phyloP scores from a whole-genome alignment of 2,797 vertebrate species.

The Ptychadena robeensis region DNA sequence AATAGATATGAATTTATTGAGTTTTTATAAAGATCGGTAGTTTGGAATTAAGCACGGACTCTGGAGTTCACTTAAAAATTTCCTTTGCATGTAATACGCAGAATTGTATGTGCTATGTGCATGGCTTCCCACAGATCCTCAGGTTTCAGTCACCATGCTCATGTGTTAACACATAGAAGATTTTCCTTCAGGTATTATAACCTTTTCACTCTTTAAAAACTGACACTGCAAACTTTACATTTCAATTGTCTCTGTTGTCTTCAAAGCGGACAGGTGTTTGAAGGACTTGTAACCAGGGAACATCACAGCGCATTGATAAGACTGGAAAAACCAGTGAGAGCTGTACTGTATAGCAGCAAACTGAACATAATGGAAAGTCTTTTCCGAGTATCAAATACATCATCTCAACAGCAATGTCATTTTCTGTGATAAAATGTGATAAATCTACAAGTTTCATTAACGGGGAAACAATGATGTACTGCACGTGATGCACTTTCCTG shows the following conservation, averaged over 20 bases:
- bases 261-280: slow-evolving; percentile 9
- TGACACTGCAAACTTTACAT: slow-evolving; percentile 4
- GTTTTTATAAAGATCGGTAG: too few relatives aligned
- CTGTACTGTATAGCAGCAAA: not conserved
- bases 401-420: not conserved
- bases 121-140: not conserved
- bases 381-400: not conserved
- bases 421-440: not conserved
- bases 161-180: not conserved
- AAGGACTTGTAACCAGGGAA: not conserved
- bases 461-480: not conserved
- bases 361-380: too few relatives aligned
- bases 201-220: not conserved
- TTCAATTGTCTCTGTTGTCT: not conserved
- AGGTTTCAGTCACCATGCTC: too few relatives aligned
- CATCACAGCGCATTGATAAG: not conserved
- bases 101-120: too few relatives aligned
- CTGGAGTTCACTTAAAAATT: too few relatives aligned
- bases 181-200: not conserved
- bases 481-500: too few relatives aligned
- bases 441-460: not conserved
- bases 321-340: not conserved
- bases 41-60: too few relatives aligned
- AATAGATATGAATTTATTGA: too few relatives aligned
- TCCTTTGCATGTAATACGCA: too few relatives aligned